phyloP scores from a whole-genome alignment of 2,113 vertebrate species.

The Verasper variegatus region DNA sequence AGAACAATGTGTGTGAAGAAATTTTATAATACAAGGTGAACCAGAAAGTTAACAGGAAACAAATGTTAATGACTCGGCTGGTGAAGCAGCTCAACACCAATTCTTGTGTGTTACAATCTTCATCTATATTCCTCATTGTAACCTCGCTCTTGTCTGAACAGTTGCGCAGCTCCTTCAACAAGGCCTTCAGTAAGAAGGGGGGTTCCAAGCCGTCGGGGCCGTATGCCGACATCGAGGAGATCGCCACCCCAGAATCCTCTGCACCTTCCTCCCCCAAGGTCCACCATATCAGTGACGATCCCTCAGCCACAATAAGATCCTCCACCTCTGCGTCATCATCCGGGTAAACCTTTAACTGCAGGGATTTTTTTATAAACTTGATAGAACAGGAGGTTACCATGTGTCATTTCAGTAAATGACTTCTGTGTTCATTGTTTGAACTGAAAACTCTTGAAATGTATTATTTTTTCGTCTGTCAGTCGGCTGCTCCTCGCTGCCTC shows the following conservation, averaged over 20 bases:
- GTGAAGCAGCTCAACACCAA: background rate
- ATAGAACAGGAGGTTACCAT: no score
- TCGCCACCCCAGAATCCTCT: conserved; percentile 93
- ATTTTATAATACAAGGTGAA: background rate
- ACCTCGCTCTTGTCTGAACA: conserved; percentile 56
- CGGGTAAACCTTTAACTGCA: conserved; percentile 65
- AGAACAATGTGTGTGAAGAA: no score
- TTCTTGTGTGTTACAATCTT: background rate
- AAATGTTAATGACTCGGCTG: no score
- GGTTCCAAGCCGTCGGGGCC: conserved; percentile 90
- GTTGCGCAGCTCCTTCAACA: conserved; percentile 98
- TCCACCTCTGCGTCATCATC: conserved; percentile 86
- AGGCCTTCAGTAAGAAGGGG: conserved; percentile 98
- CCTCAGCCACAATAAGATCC: conserved; percentile 83
- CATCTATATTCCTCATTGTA: background rate
- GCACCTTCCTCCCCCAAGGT: conserved; percentile 95
- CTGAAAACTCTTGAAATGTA: no score
- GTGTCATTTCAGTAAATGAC: background rate
- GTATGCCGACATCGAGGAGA: conserved; percentile 97
- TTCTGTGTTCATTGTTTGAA: background rate
- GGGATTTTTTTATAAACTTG: background rate
- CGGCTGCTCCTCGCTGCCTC: background rate
- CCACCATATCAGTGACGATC: conserved; percentile 76
- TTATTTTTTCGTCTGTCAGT: no score
- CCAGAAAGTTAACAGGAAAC: background rate